Base-by-base conservation (phyloP, 2,888 invertebrate genomes). In the Leptinotarsa haldemani region DNA sequence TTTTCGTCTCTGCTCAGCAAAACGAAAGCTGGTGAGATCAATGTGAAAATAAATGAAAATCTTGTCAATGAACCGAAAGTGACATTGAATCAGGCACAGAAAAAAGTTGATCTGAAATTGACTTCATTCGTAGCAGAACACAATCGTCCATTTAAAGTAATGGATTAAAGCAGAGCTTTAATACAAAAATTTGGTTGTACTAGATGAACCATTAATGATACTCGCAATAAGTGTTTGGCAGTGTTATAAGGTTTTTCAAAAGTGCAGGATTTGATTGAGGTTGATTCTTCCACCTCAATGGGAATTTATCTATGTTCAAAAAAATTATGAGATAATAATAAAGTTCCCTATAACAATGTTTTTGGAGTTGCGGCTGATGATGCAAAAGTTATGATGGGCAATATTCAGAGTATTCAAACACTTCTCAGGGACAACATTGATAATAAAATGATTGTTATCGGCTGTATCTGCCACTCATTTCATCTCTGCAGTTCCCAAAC, bases 391-490 rank as follows among this genome's bases (percentile, higher is more conserved):
- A 52, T 52, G 52, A 52, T 52, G 52, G 52, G 18, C 52, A 52
- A 52, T n/a, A 52, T 52, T 52, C 52, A 52, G n/a, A 52, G 52
- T 18, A 18, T 52, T 52, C 18, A 52, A 52, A 52, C 18, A 52
- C 52, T 52, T 52, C 52, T 52, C 52, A 52, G 52, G 52, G 18
- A 52, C 52, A 52, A 52, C 18, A 18, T 5, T 18, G 18, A 18
- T 52, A 52, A 52, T 18, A 52, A 52, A 52, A 52, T 52, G 1
- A 52, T 52, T n/a, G 18, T 52, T 52, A 52, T 52, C n/a, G 18
- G 52, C n/a, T 52, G 52, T 52, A 52, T 9, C 52, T 52, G 52
- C n/a, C 52, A 52, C 52, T 52, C 52, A n/a, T 52, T 52, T n/a
- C 52, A 52, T n/a, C 52, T 52, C n/a, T 52, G 18, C 4, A 52